phyloP scores from a whole-genome alignment of 2,797 vertebrate species.

The Macrochelys suwanniensis region DNA sequence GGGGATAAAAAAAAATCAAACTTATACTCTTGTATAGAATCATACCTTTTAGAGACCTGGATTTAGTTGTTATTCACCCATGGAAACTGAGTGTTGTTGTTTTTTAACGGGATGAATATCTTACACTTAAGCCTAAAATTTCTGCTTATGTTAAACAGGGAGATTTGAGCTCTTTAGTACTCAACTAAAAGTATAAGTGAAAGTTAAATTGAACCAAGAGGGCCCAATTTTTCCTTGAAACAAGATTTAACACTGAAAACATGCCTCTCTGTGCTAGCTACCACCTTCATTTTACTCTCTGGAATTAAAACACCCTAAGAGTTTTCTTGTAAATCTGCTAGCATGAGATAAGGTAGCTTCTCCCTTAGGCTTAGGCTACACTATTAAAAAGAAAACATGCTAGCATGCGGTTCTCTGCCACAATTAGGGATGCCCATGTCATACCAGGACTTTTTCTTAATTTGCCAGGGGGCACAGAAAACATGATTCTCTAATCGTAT shows the following conservation, averaged over 20 bases:
- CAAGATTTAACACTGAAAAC: not conserved
- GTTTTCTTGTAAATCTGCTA: not conserved
- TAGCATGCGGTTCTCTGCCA: not conserved
- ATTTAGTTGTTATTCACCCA: not conserved
- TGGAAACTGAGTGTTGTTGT: not conserved
- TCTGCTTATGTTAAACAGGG: not conserved
- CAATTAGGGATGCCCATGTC: not conserved
- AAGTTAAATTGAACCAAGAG: not conserved
- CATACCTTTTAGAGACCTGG: not conserved
- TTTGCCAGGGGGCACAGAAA: not conserved
- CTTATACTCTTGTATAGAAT: slow-evolving; percentile 5
- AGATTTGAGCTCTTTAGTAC: not conserved
- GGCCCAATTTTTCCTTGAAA: not conserved
- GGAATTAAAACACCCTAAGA: not conserved
- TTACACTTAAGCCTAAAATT: not conserved
- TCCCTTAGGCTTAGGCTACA: not conserved
- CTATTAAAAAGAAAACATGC: not conserved
- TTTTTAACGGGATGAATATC: not conserved
- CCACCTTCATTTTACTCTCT: not conserved
- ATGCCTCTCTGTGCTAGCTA: not conserved
- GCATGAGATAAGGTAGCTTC: not conserved
- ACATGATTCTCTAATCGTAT: not conserved
- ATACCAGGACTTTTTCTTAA: not conserved
- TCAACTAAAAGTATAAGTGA: not conserved
- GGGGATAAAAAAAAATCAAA: not conserved